phyloP scores from a whole-genome alignment of 2,797 vertebrate genomes.

The Neoniphon sammara region DNA sequence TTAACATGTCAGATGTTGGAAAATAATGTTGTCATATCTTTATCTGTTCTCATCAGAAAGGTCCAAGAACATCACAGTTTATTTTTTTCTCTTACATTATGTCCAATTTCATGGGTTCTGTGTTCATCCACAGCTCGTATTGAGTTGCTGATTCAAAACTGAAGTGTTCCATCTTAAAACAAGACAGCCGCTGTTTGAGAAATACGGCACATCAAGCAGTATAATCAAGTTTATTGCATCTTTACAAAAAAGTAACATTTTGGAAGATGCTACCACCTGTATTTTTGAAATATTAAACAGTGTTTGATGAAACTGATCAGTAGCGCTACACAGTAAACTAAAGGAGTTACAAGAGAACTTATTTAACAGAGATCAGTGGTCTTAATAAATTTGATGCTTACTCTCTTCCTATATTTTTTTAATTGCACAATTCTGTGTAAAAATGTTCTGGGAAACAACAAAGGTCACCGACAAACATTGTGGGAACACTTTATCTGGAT shows the following conservation, averaged over 20 bases:
- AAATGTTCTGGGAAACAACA: too few species aligned
- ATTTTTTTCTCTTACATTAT: neutral
- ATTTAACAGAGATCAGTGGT: too few species aligned
- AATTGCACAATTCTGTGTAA: too few species aligned
- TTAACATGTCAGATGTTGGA: conserved; percentile 53
- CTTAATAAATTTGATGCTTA: too few species aligned
- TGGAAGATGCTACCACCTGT: too few species aligned
- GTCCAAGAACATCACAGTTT: neutral
- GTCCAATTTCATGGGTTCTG: neutral
- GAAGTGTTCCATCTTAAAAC: conserved; percentile 22
- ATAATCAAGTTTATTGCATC: neutral
- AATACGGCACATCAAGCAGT: neutral
- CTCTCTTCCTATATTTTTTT: too few species aligned
- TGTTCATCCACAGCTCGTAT: neutral
- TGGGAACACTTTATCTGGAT: too few species aligned
- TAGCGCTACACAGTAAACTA: too few species aligned
- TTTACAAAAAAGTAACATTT: neutral
- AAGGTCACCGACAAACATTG: too few species aligned
- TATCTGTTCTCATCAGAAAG: conserved; percentile 40
- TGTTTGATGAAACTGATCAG: too few species aligned
- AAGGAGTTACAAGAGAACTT: too few species aligned
- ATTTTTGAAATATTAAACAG: neutral
- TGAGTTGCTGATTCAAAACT: neutral
- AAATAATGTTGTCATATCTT: conserved; percentile 50
- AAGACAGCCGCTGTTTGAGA: conserved; percentile 2